These are phyloP conservation scores for Drosophila kikkawai DNA, from an alignment of 1,140 invertebrate species.

Conservation along the genomic window DNA sequence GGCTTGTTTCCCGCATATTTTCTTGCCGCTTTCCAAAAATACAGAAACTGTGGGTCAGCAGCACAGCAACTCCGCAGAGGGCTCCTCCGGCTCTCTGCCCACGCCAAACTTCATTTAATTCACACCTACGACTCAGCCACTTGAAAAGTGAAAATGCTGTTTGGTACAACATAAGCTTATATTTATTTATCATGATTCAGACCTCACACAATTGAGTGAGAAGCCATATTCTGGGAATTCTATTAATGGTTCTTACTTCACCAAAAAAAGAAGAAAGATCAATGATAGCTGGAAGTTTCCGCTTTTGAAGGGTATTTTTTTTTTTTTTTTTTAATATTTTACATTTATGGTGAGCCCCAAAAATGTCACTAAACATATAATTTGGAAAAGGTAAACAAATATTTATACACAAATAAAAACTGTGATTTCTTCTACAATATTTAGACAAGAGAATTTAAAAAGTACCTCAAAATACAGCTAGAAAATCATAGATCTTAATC, in stretches of 20 bases:
- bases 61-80: conserved; percentile 22
- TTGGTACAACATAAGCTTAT: conserved; percentile 16
- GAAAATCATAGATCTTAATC: neutral
- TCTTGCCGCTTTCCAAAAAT: conserved; percentile 19
- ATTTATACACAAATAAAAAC: neutral
- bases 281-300: neutral
- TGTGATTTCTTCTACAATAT: neutral
- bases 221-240: conserved; percentile 20
- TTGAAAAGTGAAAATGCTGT: conserved; percentile 46
- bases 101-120: conserved; percentile 36
- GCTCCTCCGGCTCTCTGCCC: conserved; percentile 1
- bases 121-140: conserved; percentile 36
- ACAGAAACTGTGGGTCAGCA: conserved; percentile 41
- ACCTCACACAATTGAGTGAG: conserved; percentile 8
- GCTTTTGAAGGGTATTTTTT: neutral
- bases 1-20: conserved; percentile 36
- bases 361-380: neutral
- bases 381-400: neutral
- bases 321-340: neutral
- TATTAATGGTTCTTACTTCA: conserved; percentile 11
- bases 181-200: conserved; percentile 41
- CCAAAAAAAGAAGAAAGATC: neutral
- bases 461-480: neutral
- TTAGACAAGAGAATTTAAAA: neutral
- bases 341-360: neutral